Base-by-base conservation (phyloP, 2,113 vertebrate species). In the Anser cygnoides region DNA sequence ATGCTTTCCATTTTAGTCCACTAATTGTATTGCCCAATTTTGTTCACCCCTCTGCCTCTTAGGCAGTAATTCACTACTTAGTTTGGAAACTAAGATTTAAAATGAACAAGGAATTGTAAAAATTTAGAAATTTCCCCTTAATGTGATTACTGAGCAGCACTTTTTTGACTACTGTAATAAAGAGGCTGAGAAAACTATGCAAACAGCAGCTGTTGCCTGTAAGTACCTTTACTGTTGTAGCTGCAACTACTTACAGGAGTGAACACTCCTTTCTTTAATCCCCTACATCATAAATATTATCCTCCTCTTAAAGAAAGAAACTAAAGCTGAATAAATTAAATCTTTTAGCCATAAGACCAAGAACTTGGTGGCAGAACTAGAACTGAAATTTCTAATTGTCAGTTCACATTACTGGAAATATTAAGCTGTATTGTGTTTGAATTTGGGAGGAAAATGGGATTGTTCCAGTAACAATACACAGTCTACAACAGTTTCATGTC, bases 21-120 rank as follows among this genome's bases (percentile, higher is more conserved):
- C 35, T 26, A 37, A n/a, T 28, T 28, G 6, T 6, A 66, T 10
- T 55, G 20, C 18, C 33, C 0, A 0, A 19, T 12, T 63, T 83
- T 85, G 14, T 54, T 87, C 52, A 73, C 57, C 66, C 41, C 22
- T 20, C 1, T 44, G 13, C 35, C 10, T 65, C 70, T 52, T 43
- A 44, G 17, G 22, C 22, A 26, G 21, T 22, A 43, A 25, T 17
- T 66, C 66, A 72, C 37, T 2, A 46, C 14, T 8, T 55, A 78
- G 28, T 67, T n/a, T 75, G 46, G 28, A 75, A 81, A 49, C 10
- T 20, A 54, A 55, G 21, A 5, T 65, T 79, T 85, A 3, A 55
- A 62, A 70, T 2, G 0, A 70, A 39, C 7, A 71, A 20, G 33
- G 29, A 49, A 16, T 10, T 39, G 23, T 16, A 71, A 17, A 31